phyloP scores from a whole-genome alignment of 2,888 invertebrate species.

The Mythimna lalbum region DNA sequence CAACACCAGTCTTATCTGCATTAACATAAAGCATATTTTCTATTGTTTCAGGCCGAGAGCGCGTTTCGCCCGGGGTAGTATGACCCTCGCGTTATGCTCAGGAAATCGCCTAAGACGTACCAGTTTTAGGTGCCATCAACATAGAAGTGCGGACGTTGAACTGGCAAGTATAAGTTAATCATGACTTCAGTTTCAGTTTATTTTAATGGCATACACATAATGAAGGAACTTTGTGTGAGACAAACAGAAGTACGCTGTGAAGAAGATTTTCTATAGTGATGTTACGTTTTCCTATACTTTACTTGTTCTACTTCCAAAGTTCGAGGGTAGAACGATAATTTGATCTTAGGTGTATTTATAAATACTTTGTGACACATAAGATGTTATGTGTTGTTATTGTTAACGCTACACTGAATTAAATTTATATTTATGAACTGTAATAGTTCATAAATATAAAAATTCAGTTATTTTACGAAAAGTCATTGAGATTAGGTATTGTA shows the following conservation, averaged over 20 bases:
- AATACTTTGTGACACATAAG: slow-evolving; percentile 13
- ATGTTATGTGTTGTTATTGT: slow-evolving; percentile 1
- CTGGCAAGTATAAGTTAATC: slow-evolving; percentile 40
- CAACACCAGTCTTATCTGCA: slow-evolving; percentile 54
- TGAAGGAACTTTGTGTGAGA: not conserved
- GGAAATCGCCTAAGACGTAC: slow-evolving; percentile 83
- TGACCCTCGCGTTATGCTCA: slow-evolving; percentile 73
- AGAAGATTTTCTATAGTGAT: not conserved
- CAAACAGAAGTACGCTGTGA: too few species aligned
- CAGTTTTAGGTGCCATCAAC: slow-evolving; percentile 72
- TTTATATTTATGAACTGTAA: too few species aligned
- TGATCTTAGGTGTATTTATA: not conserved
- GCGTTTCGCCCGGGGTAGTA: slow-evolving; percentile 71
- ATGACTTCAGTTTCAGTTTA: slow-evolving; percentile 41
- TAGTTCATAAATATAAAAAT: slow-evolving; percentile 10
- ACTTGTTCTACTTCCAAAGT: not conserved
- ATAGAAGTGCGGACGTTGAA: slow-evolving; percentile 42
- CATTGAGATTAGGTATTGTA: not conserved
- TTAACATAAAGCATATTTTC: slow-evolving; percentile 66
- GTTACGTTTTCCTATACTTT: not conserved
- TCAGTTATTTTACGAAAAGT: not conserved
- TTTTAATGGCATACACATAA: slow-evolving; percentile 38
- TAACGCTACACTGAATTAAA: slow-evolving; percentile 14
- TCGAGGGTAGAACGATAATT: not conserved
- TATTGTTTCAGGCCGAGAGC: slow-evolving; percentile 61